phyloP scores from a whole-genome alignment of 2,113 vertebrate species.

The Saimiri boliviensis region DNA sequence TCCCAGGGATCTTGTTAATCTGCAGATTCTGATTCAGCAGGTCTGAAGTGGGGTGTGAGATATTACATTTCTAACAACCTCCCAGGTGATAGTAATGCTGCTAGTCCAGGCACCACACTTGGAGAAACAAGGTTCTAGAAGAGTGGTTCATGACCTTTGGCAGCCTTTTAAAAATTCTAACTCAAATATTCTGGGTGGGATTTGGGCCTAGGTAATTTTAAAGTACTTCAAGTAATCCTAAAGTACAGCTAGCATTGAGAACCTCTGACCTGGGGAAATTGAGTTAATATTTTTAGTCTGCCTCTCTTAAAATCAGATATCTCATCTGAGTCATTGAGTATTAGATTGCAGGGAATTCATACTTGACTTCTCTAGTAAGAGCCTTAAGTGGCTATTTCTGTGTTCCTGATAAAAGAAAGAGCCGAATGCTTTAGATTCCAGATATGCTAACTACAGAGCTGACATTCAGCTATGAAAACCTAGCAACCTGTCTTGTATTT shows the following conservation, averaged over 20 bases:
- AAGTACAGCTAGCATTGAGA: not conserved
- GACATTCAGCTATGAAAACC: not conserved
- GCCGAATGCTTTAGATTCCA: conserved; percentile 30
- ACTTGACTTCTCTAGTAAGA: not conserved
- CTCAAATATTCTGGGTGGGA: not conserved
- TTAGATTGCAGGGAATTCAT: not conserved
- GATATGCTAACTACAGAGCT: not conserved
- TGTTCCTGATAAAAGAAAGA: conserved; percentile 34
- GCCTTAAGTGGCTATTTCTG: conserved; percentile 13
- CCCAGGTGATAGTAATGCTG: not conserved
- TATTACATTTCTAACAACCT: not conserved
- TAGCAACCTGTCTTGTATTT: not conserved
- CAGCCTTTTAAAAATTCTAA: not conserved
- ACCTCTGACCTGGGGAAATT: not conserved
- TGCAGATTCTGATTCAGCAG: not conserved
- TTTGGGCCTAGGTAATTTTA: not conserved
- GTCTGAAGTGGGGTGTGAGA: not conserved
- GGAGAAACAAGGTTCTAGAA: not conserved
- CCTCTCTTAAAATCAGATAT: not conserved
- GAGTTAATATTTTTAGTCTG: not conserved
- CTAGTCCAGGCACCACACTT: not conserved
- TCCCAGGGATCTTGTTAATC: not conserved
- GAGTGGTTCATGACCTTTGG: not conserved
- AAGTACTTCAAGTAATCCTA: not conserved
- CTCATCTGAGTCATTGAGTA: not conserved